Percentiles rank a stretch among this genome's conserved stretches.
Evolutionary conservation across 2,888 invertebrate species (phyloP).

Genomic region (Aplocera efformata): DNA sequence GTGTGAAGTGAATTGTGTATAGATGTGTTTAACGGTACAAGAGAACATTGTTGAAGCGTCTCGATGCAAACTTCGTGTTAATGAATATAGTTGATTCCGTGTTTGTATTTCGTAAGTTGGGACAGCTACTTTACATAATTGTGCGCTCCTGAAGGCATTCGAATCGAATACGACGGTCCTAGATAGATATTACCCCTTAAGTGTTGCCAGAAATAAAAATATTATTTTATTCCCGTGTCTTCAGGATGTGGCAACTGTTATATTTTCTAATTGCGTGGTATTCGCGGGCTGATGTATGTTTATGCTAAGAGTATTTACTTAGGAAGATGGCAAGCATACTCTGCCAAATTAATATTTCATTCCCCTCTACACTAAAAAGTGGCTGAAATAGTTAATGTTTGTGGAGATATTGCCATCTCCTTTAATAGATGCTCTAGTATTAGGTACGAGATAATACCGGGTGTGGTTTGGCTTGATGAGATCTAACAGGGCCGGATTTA

Average conservation of each 20-base stretch:
- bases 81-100: slow-evolving; percentile 70
- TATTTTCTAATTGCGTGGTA: slow-evolving; percentile 33
- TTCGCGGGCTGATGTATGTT: slow-evolving; percentile 52
- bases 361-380: too few relatives aligned
- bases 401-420: too few relatives aligned
- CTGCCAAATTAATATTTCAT: background rate
- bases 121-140: slow-evolving; percentile 53
- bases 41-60: slow-evolving; percentile 29
- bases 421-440: background rate
- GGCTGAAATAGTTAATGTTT: too few relatives aligned
- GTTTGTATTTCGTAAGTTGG: slow-evolving; percentile 71
- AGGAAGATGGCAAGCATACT: too few relatives aligned
- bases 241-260: slow-evolving; percentile 29
- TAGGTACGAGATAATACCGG: slow-evolving; percentile 24
- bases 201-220: slow-evolving; percentile 20
- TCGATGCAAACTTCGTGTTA: slow-evolving; percentile 38
- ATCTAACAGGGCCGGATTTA: slow-evolving; percentile 10
- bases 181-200: slow-evolving; percentile 5
- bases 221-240: slow-evolving; percentile 32
- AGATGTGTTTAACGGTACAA: slow-evolving; percentile 26
- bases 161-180: slow-evolving; percentile 15
- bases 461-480: slow-evolving; percentile 19
- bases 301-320: too few relatives aligned
- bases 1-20: slow-evolving; percentile 32
- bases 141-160: slow-evolving; percentile 30